phyloP scores from a whole-genome alignment of 2,888 invertebrate species.

The Leptarthrus brevirostris region DNA sequence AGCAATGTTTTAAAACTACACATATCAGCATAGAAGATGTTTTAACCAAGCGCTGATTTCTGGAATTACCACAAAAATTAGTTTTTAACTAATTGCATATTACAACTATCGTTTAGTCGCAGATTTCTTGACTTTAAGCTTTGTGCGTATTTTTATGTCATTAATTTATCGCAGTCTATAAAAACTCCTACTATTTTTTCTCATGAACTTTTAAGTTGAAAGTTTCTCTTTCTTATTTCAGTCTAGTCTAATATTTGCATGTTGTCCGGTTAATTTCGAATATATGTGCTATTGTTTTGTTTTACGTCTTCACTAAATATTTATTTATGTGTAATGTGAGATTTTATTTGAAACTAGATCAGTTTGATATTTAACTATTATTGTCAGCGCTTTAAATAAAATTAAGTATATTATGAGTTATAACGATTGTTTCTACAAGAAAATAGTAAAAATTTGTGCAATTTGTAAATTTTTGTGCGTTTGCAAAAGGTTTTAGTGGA shows the following conservation, averaged over 20 bases:
- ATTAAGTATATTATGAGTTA: neutral
- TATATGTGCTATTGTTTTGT: neutral
- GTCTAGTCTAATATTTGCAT: neutral
- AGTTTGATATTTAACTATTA: neutral
- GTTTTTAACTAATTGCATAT: too few species aligned
- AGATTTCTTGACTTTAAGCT: too few species aligned
- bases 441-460: too few species aligned
- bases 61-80: neutral
- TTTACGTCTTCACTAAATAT: too few species aligned
- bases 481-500: neutral
- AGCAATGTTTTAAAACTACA: constrained; percentile 32
- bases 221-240: neutral
- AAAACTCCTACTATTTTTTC: too few species aligned
- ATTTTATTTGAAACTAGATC: neutral
- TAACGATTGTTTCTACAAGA: neutral
- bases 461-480: too few species aligned
- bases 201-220: neutral
- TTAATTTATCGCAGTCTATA: too few species aligned
- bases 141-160: too few species aligned
- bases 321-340: too few species aligned
- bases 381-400: neutral
- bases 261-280: neutral
- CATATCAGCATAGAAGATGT: constrained; percentile 21
- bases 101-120: too few species aligned
- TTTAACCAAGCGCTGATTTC: neutral